Percentiles rank a stretch among this genome's conserved stretches.
Conservation (phyloP, 2,888 invertebrate genomes). For the Nomada ferruginata region DNA sequence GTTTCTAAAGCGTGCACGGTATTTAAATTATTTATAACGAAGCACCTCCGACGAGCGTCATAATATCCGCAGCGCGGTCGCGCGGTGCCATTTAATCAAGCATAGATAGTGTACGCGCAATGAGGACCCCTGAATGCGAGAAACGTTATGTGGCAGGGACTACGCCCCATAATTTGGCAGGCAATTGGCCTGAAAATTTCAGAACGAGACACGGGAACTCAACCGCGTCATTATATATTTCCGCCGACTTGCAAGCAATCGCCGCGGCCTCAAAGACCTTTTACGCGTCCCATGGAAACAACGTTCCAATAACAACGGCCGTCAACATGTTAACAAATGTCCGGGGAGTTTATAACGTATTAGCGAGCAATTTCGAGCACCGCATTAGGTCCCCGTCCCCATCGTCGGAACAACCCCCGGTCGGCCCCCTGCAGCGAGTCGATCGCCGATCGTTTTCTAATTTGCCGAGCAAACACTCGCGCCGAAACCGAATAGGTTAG, state of each 20-base stretch:
- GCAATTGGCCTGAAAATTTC: slow-evolving; percentile 18
- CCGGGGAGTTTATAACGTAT: slow-evolving; percentile 55
- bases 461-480: slow-evolving; percentile 82
- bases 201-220: background rate
- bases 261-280: background rate
- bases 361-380: slow-evolving; percentile 53
- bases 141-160: background rate
- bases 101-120: slow-evolving; percentile 2
- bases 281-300: background rate
- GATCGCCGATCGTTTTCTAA: slow-evolving; percentile 83
- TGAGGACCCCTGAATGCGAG: background rate
- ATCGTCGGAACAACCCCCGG: slow-evolving; percentile 52
- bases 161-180: slow-evolving; percentile 16
- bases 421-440: slow-evolving; percentile 71
- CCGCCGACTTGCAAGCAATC: background rate
- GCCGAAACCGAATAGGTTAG: slow-evolving; percentile 67
- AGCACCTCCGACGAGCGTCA: background rate
- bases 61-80: background rate
- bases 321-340: slow-evolving; percentile 35
- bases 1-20: too few species aligned
- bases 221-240: background rate
- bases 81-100: slow-evolving; percentile 24
- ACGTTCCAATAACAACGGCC: background rate
- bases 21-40: too few species aligned
- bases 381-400: slow-evolving; percentile 39